Evolutionary conservation across 2,888 invertebrate genomes (phyloP).

Genomic region (Chrysotoxum bicinctum): DNA sequence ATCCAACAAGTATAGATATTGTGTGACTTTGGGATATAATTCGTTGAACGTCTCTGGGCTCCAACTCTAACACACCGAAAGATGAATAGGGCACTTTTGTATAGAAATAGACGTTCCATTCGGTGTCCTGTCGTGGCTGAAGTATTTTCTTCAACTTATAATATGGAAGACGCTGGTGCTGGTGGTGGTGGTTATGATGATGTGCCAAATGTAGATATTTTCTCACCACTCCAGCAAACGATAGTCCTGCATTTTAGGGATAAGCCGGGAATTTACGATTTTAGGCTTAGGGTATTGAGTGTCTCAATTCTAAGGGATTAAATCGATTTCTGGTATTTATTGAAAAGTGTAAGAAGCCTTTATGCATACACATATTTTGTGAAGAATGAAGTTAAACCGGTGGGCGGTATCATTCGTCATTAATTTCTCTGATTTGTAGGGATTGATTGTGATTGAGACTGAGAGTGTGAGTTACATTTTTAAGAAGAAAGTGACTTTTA

Average conservation of each 20-base stretch:
- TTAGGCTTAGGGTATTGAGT: slow-evolving; percentile 21
- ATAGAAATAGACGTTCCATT: neutral
- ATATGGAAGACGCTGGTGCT: neutral
- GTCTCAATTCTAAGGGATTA: slow-evolving; percentile 36
- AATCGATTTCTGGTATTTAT: slow-evolving; percentile 49
- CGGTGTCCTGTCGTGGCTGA: neutral
- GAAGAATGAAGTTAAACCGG: neutral
- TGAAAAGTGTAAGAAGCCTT: slow-evolving; percentile 7
- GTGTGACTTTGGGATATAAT: slow-evolving; percentile 34
- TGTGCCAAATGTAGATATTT: slow-evolving; percentile 43
- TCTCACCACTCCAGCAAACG: neutral
- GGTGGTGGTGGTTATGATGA: slow-evolving; percentile 12
- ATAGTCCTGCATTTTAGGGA: slow-evolving; percentile 31
- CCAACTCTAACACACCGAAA: slow-evolving; percentile 21
- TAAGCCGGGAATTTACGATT: slow-evolving; percentile 55
- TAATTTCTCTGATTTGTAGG: neutral
- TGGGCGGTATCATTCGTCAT: neutral
- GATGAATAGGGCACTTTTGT: slow-evolving; percentile 23
- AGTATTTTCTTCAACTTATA: slow-evolving; percentile 1
- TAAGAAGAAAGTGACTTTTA: too few species aligned
- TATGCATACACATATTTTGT: neutral
- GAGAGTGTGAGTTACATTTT: too few species aligned
- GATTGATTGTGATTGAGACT: neutral
- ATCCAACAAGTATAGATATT: neutral
- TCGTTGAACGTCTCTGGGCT: slow-evolving; percentile 14